Conservation (phyloP, 1,140 invertebrate genomes). For the Eupristina koningsbergeri region DNA sequence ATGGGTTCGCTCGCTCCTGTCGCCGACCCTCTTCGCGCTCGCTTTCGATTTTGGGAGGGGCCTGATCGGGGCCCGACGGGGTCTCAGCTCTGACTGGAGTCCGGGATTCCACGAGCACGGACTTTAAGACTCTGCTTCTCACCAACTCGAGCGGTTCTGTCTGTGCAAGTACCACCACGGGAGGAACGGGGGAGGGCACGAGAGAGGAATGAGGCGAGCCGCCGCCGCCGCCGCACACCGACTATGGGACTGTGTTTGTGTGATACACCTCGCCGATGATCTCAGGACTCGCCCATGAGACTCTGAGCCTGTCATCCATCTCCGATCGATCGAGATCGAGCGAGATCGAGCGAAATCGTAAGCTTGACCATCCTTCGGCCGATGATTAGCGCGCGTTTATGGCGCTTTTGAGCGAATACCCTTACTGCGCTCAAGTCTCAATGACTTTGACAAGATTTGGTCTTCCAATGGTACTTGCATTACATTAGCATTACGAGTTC, state of each 20-base stretch:
- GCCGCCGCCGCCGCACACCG: neutral
- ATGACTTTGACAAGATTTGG: too few species aligned
- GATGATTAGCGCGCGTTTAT: too few species aligned
- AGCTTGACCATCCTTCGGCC: neutral
- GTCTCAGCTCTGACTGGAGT: constrained; percentile 46
- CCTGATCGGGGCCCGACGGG: constrained; percentile 35
- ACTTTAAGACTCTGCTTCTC: constrained; percentile 40
- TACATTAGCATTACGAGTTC: too few species aligned
- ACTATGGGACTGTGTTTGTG: neutral
- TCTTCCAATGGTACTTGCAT: too few species aligned
- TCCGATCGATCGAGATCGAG: neutral
- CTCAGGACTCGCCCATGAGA: neutral
- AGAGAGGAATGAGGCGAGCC: constrained; percentile 13
- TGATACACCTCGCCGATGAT: constrained; percentile 19
- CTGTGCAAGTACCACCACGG: neutral
- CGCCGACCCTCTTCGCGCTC: neutral
- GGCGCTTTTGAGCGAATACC: too few species aligned
- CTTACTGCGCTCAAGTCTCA: too few species aligned
- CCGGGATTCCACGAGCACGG: constrained; percentile 41
- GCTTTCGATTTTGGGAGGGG: neutral
- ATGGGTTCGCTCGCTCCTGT: neutral
- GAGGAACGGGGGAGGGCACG: constrained; percentile 23
- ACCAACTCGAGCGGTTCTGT: constrained; percentile 11
- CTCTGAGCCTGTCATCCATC: neutral
- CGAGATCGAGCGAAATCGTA: neutral